Conservation (phyloP, 2,888 invertebrate species). For the Mellilla xanthometata region DNA sequence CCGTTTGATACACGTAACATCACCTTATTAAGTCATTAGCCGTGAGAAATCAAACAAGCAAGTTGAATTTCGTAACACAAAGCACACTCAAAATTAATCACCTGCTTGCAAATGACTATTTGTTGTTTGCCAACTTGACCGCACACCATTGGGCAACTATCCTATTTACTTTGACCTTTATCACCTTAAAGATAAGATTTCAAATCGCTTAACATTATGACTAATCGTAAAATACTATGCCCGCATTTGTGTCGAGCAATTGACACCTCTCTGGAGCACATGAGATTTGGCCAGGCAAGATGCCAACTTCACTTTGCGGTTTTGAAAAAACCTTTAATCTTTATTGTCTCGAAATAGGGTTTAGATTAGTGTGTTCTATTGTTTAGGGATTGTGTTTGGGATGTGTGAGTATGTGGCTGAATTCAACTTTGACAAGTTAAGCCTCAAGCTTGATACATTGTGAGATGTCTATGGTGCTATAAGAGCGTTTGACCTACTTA, state of each 20-base stretch:
- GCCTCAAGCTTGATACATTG: constrained; percentile 46
- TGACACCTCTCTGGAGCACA: constrained; percentile 52
- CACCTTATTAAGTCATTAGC: constrained; percentile 17
- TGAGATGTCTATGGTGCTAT: constrained; percentile 36
- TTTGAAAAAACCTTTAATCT: neutral
- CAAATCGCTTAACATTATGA: constrained; percentile 22
- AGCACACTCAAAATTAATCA: constrained; percentile 32
- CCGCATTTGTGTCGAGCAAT: constrained; percentile 50
- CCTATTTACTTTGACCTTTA: constrained; percentile 18
- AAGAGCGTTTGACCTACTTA: constrained; percentile 45
- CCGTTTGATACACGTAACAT: neutral
- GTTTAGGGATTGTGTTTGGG: constrained; percentile 1
- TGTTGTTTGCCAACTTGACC: constrained; percentile 31
- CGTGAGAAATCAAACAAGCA: constrained; percentile 33
- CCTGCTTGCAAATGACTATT: constrained; percentile 30
- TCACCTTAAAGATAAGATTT: constrained; percentile 18
- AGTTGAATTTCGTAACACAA: constrained; percentile 27
- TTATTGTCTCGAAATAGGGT: constrained; percentile 19
- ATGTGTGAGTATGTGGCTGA: constrained; percentile 38
- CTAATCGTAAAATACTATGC: constrained; percentile 30
- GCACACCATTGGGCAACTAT: constrained; percentile 12
- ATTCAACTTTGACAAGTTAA: constrained; percentile 53
- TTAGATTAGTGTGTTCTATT: constrained; percentile 10
- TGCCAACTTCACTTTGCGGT: constrained; percentile 19
- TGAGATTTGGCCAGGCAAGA: constrained; percentile 46